phyloP scores from a whole-genome alignment of 2,888 invertebrate genomes.

The Autographa pulchrina region DNA sequence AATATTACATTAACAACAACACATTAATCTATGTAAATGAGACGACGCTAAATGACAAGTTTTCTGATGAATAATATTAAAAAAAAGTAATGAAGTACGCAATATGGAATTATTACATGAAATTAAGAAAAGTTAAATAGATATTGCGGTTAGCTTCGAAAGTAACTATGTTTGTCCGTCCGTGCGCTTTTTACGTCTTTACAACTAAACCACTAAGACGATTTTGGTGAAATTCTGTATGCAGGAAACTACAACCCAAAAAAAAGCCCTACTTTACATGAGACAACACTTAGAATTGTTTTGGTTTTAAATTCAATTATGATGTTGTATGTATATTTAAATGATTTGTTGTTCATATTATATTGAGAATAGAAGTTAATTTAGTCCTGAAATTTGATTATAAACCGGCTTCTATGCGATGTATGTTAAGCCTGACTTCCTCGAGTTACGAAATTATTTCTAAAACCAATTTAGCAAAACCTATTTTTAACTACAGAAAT shows the following conservation, averaged over 20 bases:
- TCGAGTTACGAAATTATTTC: neutral
- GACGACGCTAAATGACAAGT: conserved; percentile 29
- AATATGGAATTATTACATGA: neutral
- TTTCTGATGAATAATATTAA: conserved; percentile 15
- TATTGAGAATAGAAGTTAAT: no score
- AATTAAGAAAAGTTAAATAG: neutral
- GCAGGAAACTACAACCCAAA: no score
- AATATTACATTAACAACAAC: conserved; percentile 40
- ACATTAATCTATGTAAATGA: conserved; percentile 41
- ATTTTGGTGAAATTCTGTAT: no score
- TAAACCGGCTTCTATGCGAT: no score
- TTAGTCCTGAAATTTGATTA: no score
- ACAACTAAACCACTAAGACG: neutral
- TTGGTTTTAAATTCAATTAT: no score
- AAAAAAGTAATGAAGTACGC: neutral
- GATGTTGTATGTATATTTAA: no score
- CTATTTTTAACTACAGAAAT: neutral
- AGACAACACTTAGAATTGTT: no score
- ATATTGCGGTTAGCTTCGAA: no score
- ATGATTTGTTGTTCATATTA: no score
- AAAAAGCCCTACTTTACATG: no score
- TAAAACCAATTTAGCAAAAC: neutral
- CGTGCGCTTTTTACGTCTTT: neutral
- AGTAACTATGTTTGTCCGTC: no score
- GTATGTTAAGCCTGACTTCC: neutral